These are phyloP conservation scores for Tragelaphus scriptus DNA, from an alignment of 2,113 vertebrate species.

Conservation along the genomic window DNA sequence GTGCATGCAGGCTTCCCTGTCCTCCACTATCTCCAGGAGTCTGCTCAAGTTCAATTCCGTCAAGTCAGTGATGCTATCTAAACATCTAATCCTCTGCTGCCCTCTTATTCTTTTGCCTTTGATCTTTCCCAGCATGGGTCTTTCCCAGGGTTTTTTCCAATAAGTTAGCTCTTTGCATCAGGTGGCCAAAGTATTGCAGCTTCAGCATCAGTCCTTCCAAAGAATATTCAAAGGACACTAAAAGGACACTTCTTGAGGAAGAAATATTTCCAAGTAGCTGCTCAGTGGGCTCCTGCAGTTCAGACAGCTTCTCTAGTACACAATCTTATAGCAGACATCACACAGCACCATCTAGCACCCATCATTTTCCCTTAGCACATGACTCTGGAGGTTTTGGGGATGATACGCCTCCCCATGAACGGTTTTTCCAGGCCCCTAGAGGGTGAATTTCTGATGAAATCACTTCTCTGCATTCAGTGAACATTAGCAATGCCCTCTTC, in stretches of 20 bases:
- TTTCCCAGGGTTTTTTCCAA: not conserved
- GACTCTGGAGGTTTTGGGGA: not conserved
- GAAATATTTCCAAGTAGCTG: not conserved
- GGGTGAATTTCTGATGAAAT: not conserved
- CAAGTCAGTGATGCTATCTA: not conserved
- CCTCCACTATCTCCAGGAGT: not conserved
- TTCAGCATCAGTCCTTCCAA: not conserved
- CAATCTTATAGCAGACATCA: no score
- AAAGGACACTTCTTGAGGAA: not conserved
- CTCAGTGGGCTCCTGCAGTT: not conserved
- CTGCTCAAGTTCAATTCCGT: not conserved
- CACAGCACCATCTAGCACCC: not conserved
- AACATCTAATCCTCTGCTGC: not conserved
- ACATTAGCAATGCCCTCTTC: not conserved
- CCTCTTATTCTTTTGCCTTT: not conserved
- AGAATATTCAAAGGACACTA: not conserved
- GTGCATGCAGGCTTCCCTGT: not conserved
- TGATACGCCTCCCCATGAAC: not conserved
- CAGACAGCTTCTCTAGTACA: not conserved
- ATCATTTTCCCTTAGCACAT: not conserved
- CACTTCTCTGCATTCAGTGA: not conserved
- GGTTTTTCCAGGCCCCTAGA: not conserved
- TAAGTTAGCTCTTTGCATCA: not conserved
- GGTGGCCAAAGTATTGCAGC: not conserved
- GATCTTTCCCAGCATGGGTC: not conserved